Evolutionary conservation across 2,113 vertebrate species (phyloP).

Genomic region (Machaerirhynchus nigripectus): DNA sequence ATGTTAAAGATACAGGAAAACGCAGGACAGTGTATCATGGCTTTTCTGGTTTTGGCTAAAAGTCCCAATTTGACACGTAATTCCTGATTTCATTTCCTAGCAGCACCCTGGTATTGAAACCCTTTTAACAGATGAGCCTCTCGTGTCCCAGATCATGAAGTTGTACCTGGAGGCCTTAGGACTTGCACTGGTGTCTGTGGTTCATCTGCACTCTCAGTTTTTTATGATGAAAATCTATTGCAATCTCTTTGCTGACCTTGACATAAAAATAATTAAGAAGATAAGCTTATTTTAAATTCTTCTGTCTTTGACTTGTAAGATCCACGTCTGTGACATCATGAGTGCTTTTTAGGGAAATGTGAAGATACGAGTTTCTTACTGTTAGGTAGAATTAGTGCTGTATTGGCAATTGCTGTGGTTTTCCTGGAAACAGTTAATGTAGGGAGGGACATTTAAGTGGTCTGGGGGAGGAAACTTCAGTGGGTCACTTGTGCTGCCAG

Average conservation of each 20-base stretch:
- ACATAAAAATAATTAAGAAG: neutral
- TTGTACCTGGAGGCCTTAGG: neutral
- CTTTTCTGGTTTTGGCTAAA: neutral
- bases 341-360: neutral
- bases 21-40: neutral
- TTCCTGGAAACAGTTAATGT: neutral
- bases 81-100: neutral
- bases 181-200: neutral
- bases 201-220: neutral
- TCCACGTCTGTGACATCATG: fast-evolving
- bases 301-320: neutral
- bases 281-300: neutral
- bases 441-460: neutral
- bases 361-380: neutral
- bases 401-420: neutral
- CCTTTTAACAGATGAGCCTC: neutral
- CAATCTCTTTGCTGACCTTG: neutral
- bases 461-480: neutral
- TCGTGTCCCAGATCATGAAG: neutral
- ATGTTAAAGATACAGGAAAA: neutral
- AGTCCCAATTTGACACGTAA: neutral
- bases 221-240: neutral
- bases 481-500: neutral
- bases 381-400: neutral
- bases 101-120: neutral